Base-by-base conservation (phyloP, 1,140 invertebrate species). In the Heliconius himera region DNA sequence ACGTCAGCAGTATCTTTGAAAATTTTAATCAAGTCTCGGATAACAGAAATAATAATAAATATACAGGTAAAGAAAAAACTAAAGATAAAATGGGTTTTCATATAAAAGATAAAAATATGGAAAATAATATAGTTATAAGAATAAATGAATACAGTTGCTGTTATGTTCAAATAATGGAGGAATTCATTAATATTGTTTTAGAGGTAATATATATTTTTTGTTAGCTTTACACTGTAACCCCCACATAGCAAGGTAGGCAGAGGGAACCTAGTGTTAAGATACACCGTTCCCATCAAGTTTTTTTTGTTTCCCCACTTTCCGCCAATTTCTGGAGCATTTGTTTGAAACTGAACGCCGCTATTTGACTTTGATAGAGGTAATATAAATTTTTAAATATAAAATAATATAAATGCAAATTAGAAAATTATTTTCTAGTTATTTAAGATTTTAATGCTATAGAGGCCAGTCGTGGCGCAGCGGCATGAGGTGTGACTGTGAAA, bases 91-190 rank as follows among this genome's bases (percentile, higher is more conserved):
- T 80, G 41, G 82, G 49, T 9, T 90, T 87, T 80, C 9, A 41
- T 72, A 76, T 86, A 4, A 87, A 77, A 51, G 80, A 81, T 78
- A 29, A 80, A 51, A 46, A 38, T 38, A 81, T 86, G 49, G 78
- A 80, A 18, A 36, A 77, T 3, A 84, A 77, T 74, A 77, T 91
- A 13, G 78, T 54, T 18, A 51, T 38, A 0, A 83, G 83, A 41
- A 76, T 84, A 8, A 86, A 88, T 0, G 90, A 91, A 74, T 88
- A 79, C 75, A 79, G 88, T 20, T 91, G 89, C 22, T 78, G 76
- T 66, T 89, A 83, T 26, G 78, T 71, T n/a, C 90, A 91, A 74
- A 83, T 87, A 8, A 86, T 91, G 84, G 90, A 91, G 66, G 81
- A 86, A 8, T 82, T 79, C 18, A 72, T 78, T 29, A 26, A 54